Evolutionary conservation across 2,797 vertebrate species (phyloP).

Genomic region (Poeciliopsis presidionis): DNA sequence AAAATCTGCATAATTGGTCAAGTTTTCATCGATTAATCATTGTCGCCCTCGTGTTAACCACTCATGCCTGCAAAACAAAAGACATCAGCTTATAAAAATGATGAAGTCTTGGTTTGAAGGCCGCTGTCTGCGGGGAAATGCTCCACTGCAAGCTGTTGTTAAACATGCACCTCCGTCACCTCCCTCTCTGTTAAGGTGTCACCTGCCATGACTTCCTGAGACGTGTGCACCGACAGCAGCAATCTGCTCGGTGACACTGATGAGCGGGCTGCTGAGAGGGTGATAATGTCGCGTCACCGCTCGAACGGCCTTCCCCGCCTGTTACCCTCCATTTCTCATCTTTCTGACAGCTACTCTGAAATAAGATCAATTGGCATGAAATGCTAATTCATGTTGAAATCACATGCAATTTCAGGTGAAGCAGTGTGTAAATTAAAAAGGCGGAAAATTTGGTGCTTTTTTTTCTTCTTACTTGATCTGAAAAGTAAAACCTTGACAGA

Average conservation of each 20-base stretch:
- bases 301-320: slow-evolving; percentile 64
- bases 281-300: slow-evolving; percentile 57
- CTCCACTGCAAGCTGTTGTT: slow-evolving; percentile 52
- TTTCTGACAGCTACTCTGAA: slow-evolving; percentile 64
- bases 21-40: too few relatives aligned
- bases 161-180: slow-evolving; percentile 43
- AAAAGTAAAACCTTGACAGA: slow-evolving; percentile 56
- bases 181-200: slow-evolving; percentile 60
- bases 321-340: slow-evolving; percentile 68
- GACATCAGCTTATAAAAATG: slow-evolving; percentile 50
- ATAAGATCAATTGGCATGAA: slow-evolving; percentile 76
- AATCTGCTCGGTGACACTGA: slow-evolving; percentile 77
- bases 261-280: slow-evolving; percentile 58
- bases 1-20: too few relatives aligned
- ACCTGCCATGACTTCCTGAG: slow-evolving; percentile 70
- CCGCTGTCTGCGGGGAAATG: slow-evolving; percentile 37
- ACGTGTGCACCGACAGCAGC: slow-evolving; percentile 68
- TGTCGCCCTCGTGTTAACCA: too few relatives aligned
- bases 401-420: slow-evolving; percentile 74
- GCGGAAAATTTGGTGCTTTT: slow-evolving; percentile 27
- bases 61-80: background rate
- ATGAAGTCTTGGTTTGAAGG: slow-evolving; percentile 71
- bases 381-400: slow-evolving; percentile 75
- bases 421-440: slow-evolving; percentile 58
- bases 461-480: slow-evolving; percentile 36